Evolutionary conservation across 2,888 invertebrate genomes (phyloP).

Genomic region (Apoda limacodes): DNA sequence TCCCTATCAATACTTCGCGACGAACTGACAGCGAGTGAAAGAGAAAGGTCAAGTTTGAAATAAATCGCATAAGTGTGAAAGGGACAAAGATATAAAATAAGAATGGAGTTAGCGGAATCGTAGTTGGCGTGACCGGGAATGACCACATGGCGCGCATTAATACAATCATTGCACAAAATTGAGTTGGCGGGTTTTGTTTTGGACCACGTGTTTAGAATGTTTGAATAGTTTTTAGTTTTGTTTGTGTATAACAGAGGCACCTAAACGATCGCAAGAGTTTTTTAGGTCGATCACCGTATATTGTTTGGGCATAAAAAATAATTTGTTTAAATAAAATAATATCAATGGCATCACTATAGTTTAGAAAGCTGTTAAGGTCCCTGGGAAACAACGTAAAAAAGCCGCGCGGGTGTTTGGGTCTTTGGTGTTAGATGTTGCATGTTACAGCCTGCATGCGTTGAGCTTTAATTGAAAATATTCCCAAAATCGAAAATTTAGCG

Average conservation of each 20-base stretch:
- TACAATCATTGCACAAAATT: slow-evolving; percentile 52
- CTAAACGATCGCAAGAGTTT: too few relatives aligned
- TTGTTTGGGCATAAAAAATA: background rate
- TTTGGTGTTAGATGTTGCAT: too few relatives aligned
- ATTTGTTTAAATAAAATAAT: background rate
- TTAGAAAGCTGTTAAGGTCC: too few relatives aligned
- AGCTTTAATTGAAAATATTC: too few relatives aligned
- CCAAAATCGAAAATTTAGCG: too few relatives aligned
- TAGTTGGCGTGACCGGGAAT: slow-evolving; percentile 42
- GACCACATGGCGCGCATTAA: slow-evolving; percentile 62
- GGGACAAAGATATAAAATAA: slow-evolving; percentile 22
- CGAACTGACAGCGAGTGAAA: slow-evolving; percentile 34
- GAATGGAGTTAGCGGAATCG: slow-evolving; percentile 45
- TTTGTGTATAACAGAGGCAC: too few relatives aligned
- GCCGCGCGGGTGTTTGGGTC: too few relatives aligned
- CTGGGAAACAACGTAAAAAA: too few relatives aligned
- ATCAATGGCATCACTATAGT: background rate
- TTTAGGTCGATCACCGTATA: too few relatives aligned
- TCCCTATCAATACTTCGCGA: slow-evolving; percentile 23
- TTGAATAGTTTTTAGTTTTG: too few relatives aligned
- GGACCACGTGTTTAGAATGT: slow-evolving; percentile 44
- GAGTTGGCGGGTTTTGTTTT: slow-evolving; percentile 53
- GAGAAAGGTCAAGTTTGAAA: slow-evolving; percentile 34
- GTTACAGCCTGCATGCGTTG: too few relatives aligned
- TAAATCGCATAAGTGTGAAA: slow-evolving; percentile 13